A percentile compares a stretch with the other conserved stretches of the same genome.
These are phyloP conservation scores for Cenopis cana DNA, from an alignment of 2,888 invertebrate genomes.

Conservation along the genomic window DNA sequence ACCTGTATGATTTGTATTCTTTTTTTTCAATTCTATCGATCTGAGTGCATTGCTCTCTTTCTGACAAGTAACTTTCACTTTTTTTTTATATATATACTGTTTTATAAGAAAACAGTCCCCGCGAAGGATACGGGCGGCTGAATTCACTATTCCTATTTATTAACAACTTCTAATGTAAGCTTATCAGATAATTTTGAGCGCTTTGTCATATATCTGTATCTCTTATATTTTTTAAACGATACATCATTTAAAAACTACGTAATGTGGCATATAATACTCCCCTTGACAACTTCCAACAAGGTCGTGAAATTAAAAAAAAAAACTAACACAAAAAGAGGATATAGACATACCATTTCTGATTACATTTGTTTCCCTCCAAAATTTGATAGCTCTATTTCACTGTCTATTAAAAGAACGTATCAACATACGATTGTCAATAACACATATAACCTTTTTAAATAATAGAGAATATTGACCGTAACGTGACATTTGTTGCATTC, in stretches of 20 bases:
- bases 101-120: too few relatives aligned
- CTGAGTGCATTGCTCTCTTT: slow-evolving; percentile 40
- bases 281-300: neutral
- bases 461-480: slow-evolving; percentile 52
- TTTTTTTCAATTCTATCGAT: slow-evolving; percentile 49
- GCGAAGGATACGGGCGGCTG: too few relatives aligned
- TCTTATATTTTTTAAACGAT: neutral
- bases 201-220: neutral
- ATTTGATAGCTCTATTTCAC: slow-evolving; percentile 80
- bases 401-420: slow-evolving; percentile 6
- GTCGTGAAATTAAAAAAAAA: slow-evolving; percentile 20
- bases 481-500: slow-evolving; percentile 82
- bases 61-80: slow-evolving; percentile 32
- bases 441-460: slow-evolving; percentile 2
- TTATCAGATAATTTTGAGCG: too few relatives aligned
- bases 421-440: neutral
- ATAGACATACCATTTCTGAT: slow-evolving; percentile 30
- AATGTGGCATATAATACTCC: neutral
- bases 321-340: slow-evolving; percentile 15
- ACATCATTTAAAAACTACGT: neutral
- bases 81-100: too few relatives aligned
- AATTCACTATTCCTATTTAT: too few relatives aligned
- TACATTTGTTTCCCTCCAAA: slow-evolving; percentile 67
- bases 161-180: too few relatives aligned
- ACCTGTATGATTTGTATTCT: neutral